Evolutionary conservation across 2,113 vertebrate genomes (phyloP).

Genomic region (Microcebus tavaratra): DNA sequence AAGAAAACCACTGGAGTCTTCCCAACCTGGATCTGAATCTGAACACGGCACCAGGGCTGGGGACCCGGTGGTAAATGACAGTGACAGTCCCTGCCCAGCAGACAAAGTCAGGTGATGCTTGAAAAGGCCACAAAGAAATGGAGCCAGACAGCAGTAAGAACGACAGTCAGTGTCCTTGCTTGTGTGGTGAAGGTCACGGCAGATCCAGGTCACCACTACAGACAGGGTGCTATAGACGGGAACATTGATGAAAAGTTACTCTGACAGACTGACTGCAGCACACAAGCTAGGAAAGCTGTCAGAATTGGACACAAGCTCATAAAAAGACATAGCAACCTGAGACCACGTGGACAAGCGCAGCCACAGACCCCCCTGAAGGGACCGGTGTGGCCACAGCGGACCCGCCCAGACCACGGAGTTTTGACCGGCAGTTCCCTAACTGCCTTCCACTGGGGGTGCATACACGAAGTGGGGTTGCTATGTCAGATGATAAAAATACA

Average conservation of each 20-base stretch:
- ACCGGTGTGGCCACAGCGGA: neutral
- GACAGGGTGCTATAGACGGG: neutral
- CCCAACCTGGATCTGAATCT: neutral
- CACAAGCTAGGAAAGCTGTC: neutral
- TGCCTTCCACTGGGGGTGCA: neutral
- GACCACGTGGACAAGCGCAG: neutral
- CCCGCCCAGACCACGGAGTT: fast-evolving
- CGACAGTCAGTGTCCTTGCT: neutral
- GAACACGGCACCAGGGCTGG: neutral
- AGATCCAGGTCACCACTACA: neutral
- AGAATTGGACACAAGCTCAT: neutral
- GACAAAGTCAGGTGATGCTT: neutral
- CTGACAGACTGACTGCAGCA: neutral
- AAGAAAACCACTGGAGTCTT: too few relatives aligned
- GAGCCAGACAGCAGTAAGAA: too few relatives aligned
- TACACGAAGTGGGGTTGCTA: fast-evolving
- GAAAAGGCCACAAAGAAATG: neutral
- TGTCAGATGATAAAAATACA: neutral
- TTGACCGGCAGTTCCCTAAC: neutral
- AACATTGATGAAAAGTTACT: neutral
- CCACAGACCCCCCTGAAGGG: neutral
- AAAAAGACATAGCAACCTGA: neutral
- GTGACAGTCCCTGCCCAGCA: neutral
- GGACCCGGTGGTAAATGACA: neutral
- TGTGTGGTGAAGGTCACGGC: neutral